A percentile compares a stretch with the other conserved stretches of the same genome.
These are phyloP conservation scores for Drosophila parthenogenetica DNA, from an alignment of 2,888 invertebrate genomes.

Conservation along the genomic window DNA sequence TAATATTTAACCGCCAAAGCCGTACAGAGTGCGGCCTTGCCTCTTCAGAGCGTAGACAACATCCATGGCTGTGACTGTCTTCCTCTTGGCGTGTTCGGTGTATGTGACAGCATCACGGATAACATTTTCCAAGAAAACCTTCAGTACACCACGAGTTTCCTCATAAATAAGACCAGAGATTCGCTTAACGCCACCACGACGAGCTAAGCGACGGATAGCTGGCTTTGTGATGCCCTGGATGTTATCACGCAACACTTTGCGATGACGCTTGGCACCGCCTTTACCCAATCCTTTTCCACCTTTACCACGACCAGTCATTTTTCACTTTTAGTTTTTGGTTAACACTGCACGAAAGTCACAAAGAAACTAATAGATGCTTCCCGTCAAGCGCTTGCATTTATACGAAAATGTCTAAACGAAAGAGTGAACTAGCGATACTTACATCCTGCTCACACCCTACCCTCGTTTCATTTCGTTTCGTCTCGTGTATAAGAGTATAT, in stretches of 20 bases:
- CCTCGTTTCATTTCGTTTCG: not conserved
- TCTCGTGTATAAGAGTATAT: too few species aligned
- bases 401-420: not conserved
- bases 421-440: not conserved
- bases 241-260: conserved; percentile 91
- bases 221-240: conserved; percentile 93
- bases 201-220: conserved; percentile 89
- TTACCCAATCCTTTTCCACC: conserved; percentile 23
- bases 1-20: conserved; percentile 29
- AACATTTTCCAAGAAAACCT: conserved; percentile 90
- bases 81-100: conserved; percentile 93
- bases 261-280: conserved; percentile 85
- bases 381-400: conserved; percentile 10
- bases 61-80: conserved; percentile 94
- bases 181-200: conserved; percentile 89
- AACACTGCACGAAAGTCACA: conserved; percentile 11
- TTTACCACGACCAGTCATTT: conserved; percentile 23
- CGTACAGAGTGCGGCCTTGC: conserved; percentile 90
- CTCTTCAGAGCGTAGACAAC: conserved; percentile 92
- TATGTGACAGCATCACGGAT: conserved; percentile 90
- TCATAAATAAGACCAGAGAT: conserved; percentile 92
- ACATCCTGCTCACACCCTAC: conserved; percentile 4
- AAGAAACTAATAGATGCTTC: conserved; percentile 1
- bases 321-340: conserved; percentile 11
- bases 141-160: conserved; percentile 91